These are phyloP conservation scores for Pterostichus madidus DNA, from an alignment of 2,888 invertebrate species.

Conservation along the genomic window DNA sequence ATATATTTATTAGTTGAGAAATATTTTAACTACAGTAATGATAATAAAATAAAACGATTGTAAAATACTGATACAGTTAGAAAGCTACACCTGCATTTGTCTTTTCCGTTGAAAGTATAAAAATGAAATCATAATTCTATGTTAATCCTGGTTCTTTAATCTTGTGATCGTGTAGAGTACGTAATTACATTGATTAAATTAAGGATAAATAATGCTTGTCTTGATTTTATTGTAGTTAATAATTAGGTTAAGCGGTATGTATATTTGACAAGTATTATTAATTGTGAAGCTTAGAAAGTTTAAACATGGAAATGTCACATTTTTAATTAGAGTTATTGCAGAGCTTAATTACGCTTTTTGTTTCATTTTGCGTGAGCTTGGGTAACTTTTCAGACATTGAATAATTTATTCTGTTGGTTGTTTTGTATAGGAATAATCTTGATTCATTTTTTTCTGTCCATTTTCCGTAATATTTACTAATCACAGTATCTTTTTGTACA, in stretches of 20 bases:
- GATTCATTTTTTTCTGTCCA: not conserved
- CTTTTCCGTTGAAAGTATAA: conserved; percentile 7
- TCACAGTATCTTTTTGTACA: not conserved
- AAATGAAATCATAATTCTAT: conserved; percentile 1
- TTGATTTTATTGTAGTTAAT: not conserved
- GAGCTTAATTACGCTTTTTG: not conserved
- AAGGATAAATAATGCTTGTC: conserved; percentile 3
- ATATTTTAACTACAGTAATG: not conserved
- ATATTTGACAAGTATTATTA: not conserved
- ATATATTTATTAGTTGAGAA: conserved; percentile 4
- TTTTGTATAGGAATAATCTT: not conserved
- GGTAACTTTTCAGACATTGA: not conserved
- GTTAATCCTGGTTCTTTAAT: conserved; percentile 9
- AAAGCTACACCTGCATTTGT: conserved; percentile 20
- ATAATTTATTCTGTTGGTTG: not conserved
- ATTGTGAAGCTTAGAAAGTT: not conserved
- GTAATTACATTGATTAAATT: not conserved
- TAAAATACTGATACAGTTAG: not conserved
- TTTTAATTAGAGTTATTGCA: conserved; percentile 3
- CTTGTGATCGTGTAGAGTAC: not conserved
- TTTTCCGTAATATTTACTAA: not conserved
- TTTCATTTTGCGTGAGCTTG: not conserved
- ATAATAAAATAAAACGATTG: not conserved
- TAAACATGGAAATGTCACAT: not conserved
- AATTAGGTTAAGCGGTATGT: not conserved